Conservation (phyloP, 2,888 invertebrate species). For the Sepiola atlantica region DNA sequence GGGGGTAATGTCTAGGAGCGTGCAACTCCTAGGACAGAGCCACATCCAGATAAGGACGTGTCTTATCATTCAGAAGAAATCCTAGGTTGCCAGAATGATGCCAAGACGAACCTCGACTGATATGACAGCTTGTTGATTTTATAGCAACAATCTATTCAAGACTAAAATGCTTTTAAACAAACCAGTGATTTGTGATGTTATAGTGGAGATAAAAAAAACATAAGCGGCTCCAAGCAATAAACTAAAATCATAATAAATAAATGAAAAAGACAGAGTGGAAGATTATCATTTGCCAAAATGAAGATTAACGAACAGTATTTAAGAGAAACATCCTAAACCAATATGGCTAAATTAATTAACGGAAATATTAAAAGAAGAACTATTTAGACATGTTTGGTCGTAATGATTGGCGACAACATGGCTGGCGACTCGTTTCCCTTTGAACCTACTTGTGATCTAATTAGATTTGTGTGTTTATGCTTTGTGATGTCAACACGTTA, state of each 20-base stretch:
- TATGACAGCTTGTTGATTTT: no score
- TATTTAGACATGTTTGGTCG: not conserved
- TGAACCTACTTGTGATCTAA: not conserved
- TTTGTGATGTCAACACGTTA: constrained; percentile 14
- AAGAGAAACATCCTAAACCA: not conserved
- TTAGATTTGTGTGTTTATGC: not conserved
- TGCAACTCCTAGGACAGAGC: no score
- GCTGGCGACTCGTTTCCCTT: not conserved
- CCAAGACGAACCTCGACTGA: no score
- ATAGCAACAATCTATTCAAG: not conserved
- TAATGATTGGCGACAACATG: not conserved
- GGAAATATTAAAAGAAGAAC: not conserved
- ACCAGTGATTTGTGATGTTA: not conserved
- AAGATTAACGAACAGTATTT: not conserved
- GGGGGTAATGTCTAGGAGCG: no score
- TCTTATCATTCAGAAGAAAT: no score
- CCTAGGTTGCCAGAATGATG: no score
- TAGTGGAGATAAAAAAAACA: not conserved
- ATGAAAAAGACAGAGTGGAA: not conserved
- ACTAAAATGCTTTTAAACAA: not conserved
- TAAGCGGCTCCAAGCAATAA: not conserved
- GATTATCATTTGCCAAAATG: not conserved
- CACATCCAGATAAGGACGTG: no score
- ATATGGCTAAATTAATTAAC: not conserved
- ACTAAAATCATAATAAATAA: not conserved